These are phyloP conservation scores for Pristionchus pacificus DNA, from an alignment of 1,140 invertebrate species.

Conservation along the genomic window DNA sequence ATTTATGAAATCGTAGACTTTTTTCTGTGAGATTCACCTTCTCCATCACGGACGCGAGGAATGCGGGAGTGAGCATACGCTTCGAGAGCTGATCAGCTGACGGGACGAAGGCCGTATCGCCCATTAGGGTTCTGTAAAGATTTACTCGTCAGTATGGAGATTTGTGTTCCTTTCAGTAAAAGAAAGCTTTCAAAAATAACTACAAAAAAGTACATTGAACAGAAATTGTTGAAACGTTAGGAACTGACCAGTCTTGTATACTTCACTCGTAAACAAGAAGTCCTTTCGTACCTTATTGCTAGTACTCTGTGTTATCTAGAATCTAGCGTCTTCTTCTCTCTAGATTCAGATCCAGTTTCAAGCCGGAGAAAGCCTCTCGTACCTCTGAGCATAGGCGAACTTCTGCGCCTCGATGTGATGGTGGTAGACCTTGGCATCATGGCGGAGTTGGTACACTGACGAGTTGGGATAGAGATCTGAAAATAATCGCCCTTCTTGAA, in stretches of 20 bases:
- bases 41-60: not conserved
- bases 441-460: not conserved
- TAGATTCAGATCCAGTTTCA: conserved; percentile 63
- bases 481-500: conserved; percentile 1
- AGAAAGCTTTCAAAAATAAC: no score
- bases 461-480: conserved; percentile 23
- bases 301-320: no score
- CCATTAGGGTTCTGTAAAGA: not conserved
- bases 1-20: no score
- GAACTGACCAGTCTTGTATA: no score
- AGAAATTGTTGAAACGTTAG: no score
- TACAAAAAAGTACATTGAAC: no score
- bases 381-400: conserved; percentile 74
- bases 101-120: not conserved
- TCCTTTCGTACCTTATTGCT: no score
- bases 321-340: no score
- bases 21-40: no score
- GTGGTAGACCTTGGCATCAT: conserved; percentile 64
- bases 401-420: conserved; percentile 83
- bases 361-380: conserved; percentile 70
- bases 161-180: no score
- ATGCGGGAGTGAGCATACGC: not conserved
- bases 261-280: no score
- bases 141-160: no score
- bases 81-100: not conserved